phyloP scores from a whole-genome alignment of 2,797 vertebrate species.

The Onychomys torridus region DNA sequence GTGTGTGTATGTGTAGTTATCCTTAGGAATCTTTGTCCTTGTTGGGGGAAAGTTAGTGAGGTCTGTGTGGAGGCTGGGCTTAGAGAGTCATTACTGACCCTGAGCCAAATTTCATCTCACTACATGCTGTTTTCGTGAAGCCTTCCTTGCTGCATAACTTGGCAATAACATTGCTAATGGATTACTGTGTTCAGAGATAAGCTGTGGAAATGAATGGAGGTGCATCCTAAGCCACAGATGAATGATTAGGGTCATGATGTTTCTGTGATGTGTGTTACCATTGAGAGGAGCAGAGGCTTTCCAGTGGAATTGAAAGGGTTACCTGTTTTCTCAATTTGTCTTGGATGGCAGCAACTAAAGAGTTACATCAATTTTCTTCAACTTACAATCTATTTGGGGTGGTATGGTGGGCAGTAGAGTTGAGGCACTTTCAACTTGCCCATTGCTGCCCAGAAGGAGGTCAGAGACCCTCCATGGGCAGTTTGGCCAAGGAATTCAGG shows the following conservation, averaged over 20 bases:
- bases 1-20: not conserved
- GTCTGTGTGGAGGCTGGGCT: not conserved
- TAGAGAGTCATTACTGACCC: not conserved
- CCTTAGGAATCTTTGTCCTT: not conserved
- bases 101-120: not conserved
- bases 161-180: not conserved
- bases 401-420: not conserved
- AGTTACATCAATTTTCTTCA: not conserved
- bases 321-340: not conserved
- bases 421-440: not conserved
- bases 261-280: not conserved
- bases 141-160: not conserved
- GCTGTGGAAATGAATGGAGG: not conserved
- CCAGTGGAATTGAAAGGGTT: not conserved
- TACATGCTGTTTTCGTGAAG: not conserved
- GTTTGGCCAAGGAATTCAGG: not conserved
- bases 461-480: not conserved
- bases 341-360: not conserved
- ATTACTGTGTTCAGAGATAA: not conserved
- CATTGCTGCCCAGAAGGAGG: not conserved
- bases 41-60: not conserved
- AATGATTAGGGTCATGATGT: not conserved
- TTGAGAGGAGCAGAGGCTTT: not conserved
- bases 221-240: not conserved
- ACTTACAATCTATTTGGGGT: not conserved